A percentile compares a stretch with the other conserved stretches of the same genome.
Evolutionary conservation across 2,888 invertebrate species (phyloP).

Genomic region (Meloe dianella): DNA sequence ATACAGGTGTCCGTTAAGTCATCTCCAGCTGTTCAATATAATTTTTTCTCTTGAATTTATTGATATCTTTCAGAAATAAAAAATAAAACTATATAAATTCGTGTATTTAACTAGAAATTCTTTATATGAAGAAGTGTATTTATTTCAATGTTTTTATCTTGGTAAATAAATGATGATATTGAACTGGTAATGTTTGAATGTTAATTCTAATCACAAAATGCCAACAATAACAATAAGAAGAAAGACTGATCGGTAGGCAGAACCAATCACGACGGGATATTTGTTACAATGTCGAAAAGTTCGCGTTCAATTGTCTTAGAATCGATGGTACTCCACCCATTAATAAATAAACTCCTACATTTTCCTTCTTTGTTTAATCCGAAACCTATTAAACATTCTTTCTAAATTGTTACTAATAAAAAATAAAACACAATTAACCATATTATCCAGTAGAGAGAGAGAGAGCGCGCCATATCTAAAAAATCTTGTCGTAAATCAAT

Average conservation of each 20-base stretch:
- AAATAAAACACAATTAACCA: constrained; percentile 1
- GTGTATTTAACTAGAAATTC: neutral
- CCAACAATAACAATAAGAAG: neutral
- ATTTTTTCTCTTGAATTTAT: neutral
- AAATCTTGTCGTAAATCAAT: neutral
- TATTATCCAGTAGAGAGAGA: neutral
- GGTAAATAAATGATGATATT: constrained; percentile 1
- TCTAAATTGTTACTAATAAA: neutral
- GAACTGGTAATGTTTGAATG: constrained; percentile 1
- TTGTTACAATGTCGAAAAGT: constrained; percentile 31
- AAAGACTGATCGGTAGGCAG: constrained; percentile 29
- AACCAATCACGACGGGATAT: constrained; percentile 28
- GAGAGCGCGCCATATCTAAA: too few relatives aligned
- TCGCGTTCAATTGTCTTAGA: constrained; percentile 26
- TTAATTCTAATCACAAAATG: neutral
- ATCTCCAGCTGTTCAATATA: constrained; percentile 8
- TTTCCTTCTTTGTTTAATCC: neutral
- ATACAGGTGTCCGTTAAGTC: constrained; percentile 12
- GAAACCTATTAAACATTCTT: neutral
- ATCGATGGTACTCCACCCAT: constrained; percentile 22
- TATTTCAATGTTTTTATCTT: neutral
- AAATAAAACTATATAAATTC: neutral
- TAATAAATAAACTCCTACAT: constrained; percentile 20
- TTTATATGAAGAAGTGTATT: neutral
- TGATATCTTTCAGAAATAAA: neutral